Evolutionary conservation across 2,113 vertebrate species (phyloP).

Genomic region (Tamias sibiricus): DNA sequence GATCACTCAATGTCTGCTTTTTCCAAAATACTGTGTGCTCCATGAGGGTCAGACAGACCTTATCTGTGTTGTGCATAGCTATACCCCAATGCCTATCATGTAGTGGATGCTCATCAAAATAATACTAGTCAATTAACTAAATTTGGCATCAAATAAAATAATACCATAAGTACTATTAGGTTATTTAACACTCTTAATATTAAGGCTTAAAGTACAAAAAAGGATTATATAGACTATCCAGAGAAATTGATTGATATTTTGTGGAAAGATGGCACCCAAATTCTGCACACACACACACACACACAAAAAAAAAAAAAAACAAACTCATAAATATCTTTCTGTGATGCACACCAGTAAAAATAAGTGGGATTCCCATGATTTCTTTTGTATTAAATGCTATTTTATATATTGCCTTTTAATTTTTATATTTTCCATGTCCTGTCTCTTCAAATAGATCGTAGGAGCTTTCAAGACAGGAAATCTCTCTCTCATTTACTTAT

Average conservation of each 20-base stretch:
- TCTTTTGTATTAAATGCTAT: constrained; percentile 1
- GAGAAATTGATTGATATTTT: neutral
- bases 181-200: neutral
- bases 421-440: neutral
- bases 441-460: neutral
- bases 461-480: neutral
- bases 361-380: neutral
- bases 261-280: neutral
- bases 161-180: neutral
- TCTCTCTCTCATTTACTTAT: neutral
- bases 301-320: no score
- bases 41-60: neutral
- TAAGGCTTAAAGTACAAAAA: neutral
- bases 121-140: neutral
- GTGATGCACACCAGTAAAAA: neutral
- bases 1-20: neutral
- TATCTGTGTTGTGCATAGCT: neutral
- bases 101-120: neutral
- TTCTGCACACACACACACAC: neutral
- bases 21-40: neutral
- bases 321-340: neutral
- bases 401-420: neutral
- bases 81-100: neutral
- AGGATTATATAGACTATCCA: neutral
- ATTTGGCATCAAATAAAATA: neutral